Percentiles rank a stretch among this genome's conserved stretches.
These are phyloP conservation scores for Linnaemya vulpina DNA, from an alignment of 2,888 invertebrate genomes.

Conservation along the genomic window DNA sequence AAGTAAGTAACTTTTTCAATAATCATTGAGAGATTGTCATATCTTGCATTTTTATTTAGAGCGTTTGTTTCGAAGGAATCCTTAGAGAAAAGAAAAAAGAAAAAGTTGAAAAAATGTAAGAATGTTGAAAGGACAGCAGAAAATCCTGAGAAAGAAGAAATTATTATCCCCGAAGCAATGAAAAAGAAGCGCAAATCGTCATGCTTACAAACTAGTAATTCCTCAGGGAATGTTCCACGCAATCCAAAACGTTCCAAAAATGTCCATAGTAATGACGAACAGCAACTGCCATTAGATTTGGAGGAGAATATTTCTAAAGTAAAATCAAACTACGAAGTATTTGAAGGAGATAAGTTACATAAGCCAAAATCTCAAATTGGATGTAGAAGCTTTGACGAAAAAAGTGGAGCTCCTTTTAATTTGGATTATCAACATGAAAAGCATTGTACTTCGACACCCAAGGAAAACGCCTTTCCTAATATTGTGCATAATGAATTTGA, in stretches of 20 bases:
- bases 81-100: constrained; percentile 62
- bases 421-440: neutral
- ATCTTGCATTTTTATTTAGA: constrained; percentile 41
- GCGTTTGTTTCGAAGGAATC: constrained; percentile 66
- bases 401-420: neutral
- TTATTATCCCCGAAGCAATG: neutral
- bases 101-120: constrained; percentile 53
- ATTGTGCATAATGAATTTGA: neutral
- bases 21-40: neutral
- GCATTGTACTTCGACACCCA: constrained; percentile 16
- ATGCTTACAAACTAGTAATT: constrained; percentile 22
- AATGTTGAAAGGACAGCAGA: neutral
- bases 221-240: constrained; percentile 35
- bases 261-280: constrained; percentile 45
- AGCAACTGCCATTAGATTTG: constrained; percentile 17
- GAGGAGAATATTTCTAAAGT: neutral
- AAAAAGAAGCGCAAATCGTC: constrained; percentile 66
- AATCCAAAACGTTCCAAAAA: constrained; percentile 60
- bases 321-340: neutral
- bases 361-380: neutral
- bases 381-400: neutral
- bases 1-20: constrained; percentile 57
- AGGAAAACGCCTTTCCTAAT: neutral
- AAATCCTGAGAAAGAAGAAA: neutral
- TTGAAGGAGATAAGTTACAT: neutral